phyloP scores from a whole-genome alignment of 2,113 vertebrate species.

The Stigmatopora argus region DNA sequence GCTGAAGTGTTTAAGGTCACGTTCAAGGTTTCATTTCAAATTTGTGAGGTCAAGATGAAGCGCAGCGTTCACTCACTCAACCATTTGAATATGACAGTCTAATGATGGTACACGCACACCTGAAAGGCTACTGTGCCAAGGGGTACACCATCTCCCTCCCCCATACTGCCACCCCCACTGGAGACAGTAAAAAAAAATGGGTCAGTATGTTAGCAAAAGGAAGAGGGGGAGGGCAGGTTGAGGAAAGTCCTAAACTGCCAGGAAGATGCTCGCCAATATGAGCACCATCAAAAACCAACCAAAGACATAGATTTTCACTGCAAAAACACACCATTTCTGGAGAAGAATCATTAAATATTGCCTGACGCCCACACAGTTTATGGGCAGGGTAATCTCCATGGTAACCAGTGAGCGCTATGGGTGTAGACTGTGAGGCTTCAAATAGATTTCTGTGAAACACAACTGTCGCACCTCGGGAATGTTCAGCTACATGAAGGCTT shows the following conservation, averaged over 20 bases:
- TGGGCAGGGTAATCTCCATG: constrained; percentile 34
- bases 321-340: background rate
- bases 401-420: constrained; percentile 7
- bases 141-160: constrained; percentile 8
- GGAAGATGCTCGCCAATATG: constrained; percentile 3
- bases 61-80: background rate
- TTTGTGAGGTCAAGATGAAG: background rate
- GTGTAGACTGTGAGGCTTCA: constrained; percentile 3
- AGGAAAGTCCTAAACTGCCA: constrained; percentile 31
- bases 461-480: background rate
- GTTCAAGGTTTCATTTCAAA: background rate
- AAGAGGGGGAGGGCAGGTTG: background rate
- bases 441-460: background rate
- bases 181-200: constrained; percentile 57
- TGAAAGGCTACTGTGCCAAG: constrained; percentile 13
- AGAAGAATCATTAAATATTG: background rate
- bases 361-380: constrained; percentile 13
- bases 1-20: background rate
- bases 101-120: background rate
- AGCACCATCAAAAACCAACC: background rate
- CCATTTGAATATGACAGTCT: background rate
- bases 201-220: constrained; percentile 50
- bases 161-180: constrained; percentile 25
- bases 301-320: background rate
- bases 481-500: background rate